A percentile compares a stretch with the other conserved stretches of the same genome.
phyloP scores from a whole-genome alignment of 2,797 vertebrate genomes.

The Neosalanx taihuensis region DNA sequence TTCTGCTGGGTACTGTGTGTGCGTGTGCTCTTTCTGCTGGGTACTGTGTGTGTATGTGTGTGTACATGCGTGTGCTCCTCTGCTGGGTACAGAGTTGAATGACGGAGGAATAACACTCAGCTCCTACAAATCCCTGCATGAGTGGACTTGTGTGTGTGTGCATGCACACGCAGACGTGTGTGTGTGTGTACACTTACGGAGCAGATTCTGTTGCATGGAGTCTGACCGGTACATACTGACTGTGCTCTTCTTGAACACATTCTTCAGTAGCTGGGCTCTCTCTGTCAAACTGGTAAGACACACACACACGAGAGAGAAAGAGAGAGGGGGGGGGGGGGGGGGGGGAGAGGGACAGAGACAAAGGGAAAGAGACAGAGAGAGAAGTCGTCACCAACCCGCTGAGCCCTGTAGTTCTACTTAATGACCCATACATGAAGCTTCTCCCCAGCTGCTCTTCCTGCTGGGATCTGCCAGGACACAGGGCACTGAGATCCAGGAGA shows the following conservation, averaged over 20 bases:
- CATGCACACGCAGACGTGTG: no score
- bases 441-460: conserved; percentile 54
- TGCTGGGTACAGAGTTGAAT: conserved; percentile 10
- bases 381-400: conserved; percentile 51
- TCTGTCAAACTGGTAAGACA: conserved; percentile 85
- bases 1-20: no score
- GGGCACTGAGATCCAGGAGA: conserved; percentile 8
- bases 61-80: no score
- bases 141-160: neutral
- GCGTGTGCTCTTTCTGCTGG: no score
- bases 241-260: conserved; percentile 98
- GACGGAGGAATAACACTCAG: conserved; percentile 21
- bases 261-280: conserved; percentile 96
- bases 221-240: conserved; percentile 92
- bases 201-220: conserved; percentile 93
- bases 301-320: conserved; percentile 34
- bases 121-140: neutral
- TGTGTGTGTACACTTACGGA: conserved; percentile 82
- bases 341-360: conserved; percentile 43
- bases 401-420: conserved; percentile 56
- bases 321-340: neutral
- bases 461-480: conserved; percentile 31
- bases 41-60: no score
- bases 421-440: conserved; percentile 57
- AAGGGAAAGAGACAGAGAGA: conserved; percentile 42